Percentiles rank a stretch among this genome's conserved stretches.
Conservation (phyloP, 2,797 vertebrate species). For the Mus spretus region DNA sequence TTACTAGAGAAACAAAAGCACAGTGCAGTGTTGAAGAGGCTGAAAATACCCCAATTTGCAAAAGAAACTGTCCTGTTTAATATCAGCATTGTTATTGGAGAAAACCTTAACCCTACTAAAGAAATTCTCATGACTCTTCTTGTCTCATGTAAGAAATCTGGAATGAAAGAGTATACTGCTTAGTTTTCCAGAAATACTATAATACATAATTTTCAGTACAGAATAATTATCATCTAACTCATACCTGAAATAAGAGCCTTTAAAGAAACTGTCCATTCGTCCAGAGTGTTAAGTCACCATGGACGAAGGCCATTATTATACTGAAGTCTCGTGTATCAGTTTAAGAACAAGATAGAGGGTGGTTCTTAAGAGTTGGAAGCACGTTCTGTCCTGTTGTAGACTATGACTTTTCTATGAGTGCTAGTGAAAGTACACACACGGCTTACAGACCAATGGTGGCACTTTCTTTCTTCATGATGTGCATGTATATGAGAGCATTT, state of each 20-base stretch:
- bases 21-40: conserved; percentile 4
- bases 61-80: conserved; percentile 37
- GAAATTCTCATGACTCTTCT: conserved; percentile 27
- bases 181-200: conserved; percentile 11
- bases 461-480: conserved; percentile 22
- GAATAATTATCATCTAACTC: conserved; percentile 45
- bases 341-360: background rate
- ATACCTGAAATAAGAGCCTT: conserved; percentile 54
- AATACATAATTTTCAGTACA: background rate
- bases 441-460: conserved; percentile 45
- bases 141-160: conserved; percentile 31
- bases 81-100: conserved; percentile 45
- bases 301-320: background rate
- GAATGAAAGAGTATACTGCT: conserved; percentile 43
- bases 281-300: conserved; percentile 62
- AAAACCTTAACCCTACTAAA: background rate
- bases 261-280: background rate
- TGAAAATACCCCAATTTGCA: conserved; percentile 54
- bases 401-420: conserved; percentile 5
- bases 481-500: conserved; percentile 33
- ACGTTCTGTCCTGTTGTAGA: background rate
- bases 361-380: background rate
- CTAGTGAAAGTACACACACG: background rate
- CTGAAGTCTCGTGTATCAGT: conserved; percentile 20
- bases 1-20: conserved; percentile 43